Evolutionary conservation across 2,113 vertebrate genomes (phyloP).

Genomic region (Channa maculata): DNA sequence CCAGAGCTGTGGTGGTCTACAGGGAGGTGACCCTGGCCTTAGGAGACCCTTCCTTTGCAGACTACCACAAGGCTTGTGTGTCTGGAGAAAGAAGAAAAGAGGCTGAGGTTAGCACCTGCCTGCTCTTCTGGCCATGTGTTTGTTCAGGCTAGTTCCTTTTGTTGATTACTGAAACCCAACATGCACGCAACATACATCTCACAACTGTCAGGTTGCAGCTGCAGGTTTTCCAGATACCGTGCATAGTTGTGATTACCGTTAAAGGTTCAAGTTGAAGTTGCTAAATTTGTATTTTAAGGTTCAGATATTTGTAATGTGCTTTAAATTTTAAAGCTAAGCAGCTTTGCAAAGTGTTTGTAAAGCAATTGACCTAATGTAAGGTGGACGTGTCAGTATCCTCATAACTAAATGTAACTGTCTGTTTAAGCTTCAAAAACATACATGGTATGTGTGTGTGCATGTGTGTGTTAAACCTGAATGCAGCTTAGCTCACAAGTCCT

Average conservation of each 20-base stretch:
- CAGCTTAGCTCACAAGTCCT: no score
- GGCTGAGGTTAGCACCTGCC: slow-evolving; percentile 84
- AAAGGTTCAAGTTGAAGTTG: not conserved
- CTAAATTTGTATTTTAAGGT: no score
- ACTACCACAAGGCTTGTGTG: slow-evolving; percentile 74
- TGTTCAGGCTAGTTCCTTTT: slow-evolving; percentile 84
- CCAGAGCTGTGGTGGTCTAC: slow-evolving; percentile 86
- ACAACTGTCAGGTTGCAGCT: slow-evolving; percentile 2
- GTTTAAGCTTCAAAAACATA: not conserved
- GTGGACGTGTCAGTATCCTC: no score
- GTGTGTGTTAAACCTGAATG: no score
- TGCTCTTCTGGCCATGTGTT: slow-evolving; percentile 82
- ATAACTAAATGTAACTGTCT: no score
- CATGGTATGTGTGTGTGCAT: not conserved
- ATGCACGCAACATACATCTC: slow-evolving; percentile 5
- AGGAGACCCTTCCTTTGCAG: slow-evolving; percentile 81
- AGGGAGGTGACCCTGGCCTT: slow-evolving; percentile 83
- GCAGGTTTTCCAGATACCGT: not conserved
- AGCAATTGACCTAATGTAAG: no score
- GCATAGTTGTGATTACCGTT: not conserved
- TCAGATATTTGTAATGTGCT: no score
- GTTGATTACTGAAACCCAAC: slow-evolving; percentile 72
- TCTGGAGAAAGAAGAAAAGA: slow-evolving; percentile 63
- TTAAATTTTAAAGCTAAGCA: no score
- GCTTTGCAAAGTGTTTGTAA: no score